Evolutionary conservation across 2,113 vertebrate species (phyloP).

Genomic region (Coreoperca whiteheadi): DNA sequence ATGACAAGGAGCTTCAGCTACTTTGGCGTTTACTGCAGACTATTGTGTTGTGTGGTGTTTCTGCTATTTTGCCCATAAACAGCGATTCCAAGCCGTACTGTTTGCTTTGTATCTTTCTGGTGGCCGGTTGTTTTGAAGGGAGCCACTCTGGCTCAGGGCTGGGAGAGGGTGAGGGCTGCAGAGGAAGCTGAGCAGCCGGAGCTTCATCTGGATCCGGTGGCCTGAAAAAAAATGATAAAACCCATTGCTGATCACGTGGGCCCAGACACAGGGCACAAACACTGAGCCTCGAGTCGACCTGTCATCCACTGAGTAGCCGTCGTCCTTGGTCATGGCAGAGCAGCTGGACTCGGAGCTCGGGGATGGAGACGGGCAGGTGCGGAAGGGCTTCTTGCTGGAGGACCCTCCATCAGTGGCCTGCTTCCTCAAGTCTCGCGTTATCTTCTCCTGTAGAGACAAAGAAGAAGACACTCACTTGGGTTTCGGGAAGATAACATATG

Average conservation of each 20-base stretch:
- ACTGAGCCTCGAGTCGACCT: slow-evolving; percentile 25
- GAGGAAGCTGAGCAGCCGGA: background rate
- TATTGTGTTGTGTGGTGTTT: background rate
- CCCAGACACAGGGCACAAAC: background rate
- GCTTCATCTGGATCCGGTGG: slow-evolving; percentile 39
- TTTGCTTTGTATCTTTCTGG: slow-evolving; percentile 49
- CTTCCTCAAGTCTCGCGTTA: slow-evolving; percentile 44
- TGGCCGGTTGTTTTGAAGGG: slow-evolving; percentile 7
- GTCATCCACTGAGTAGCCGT: slow-evolving; percentile 27
- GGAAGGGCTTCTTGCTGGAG: slow-evolving; percentile 36
- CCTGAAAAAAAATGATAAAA: slow-evolving; percentile 37
- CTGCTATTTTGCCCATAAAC: background rate
- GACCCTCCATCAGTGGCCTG: background rate
- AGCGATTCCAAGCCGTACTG: slow-evolving; percentile 30
- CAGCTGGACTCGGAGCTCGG: slow-evolving; percentile 47
- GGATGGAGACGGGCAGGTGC: slow-evolving; percentile 23
- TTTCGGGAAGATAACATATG: background rate
- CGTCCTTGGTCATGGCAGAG: slow-evolving; percentile 27
- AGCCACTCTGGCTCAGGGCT: slow-evolving; percentile 8
- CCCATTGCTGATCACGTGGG: background rate
- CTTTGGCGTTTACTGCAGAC: background rate
- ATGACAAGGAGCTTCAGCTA: background rate
- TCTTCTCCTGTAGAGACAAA: slow-evolving; percentile 60
- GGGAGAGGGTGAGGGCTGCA: background rate
- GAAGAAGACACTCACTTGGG: background rate